Evolutionary conservation across 2,888 invertebrate species (phyloP).

Genomic region (Invenusta paracnida): DNA sequence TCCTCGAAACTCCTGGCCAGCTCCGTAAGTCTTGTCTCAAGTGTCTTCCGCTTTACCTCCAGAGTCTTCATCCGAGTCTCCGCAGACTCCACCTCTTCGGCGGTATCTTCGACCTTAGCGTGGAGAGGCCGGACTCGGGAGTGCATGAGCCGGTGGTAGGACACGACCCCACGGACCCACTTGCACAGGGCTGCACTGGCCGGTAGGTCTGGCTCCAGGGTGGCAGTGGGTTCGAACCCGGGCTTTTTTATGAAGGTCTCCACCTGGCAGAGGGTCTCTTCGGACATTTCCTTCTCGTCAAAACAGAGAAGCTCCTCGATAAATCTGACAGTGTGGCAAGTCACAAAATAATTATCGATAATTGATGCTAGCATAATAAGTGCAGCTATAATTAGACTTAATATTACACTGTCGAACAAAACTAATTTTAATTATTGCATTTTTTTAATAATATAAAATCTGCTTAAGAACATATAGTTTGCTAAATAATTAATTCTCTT

Average conservation of each 20-base stretch:
- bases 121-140: slow-evolving; percentile 59
- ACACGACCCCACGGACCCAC: slow-evolving; percentile 59
- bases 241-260: slow-evolving; percentile 58
- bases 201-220: slow-evolving; percentile 52
- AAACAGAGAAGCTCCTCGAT: slow-evolving; percentile 59
- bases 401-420: no score
- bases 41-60: slow-evolving; percentile 56
- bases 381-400: no score
- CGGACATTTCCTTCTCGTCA: slow-evolving; percentile 58
- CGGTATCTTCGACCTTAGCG: slow-evolving; percentile 58
- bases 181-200: slow-evolving; percentile 58
- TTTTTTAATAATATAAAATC: no score
- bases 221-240: slow-evolving; percentile 52
- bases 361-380: background rate
- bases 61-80: slow-evolving; percentile 58
- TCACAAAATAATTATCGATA: background rate
- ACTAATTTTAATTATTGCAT: no score
- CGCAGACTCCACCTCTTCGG: slow-evolving; percentile 56
- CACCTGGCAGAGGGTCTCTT: slow-evolving; percentile 55
- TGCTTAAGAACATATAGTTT: no score
- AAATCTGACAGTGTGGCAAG: slow-evolving; percentile 49
- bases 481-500: no score
- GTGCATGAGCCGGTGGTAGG: slow-evolving; percentile 59
- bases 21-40: slow-evolving; percentile 56
- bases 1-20: slow-evolving; percentile 59